Base-by-base conservation (phyloP, 1,140 invertebrate genomes). In the Drosophila lowei region DNA sequence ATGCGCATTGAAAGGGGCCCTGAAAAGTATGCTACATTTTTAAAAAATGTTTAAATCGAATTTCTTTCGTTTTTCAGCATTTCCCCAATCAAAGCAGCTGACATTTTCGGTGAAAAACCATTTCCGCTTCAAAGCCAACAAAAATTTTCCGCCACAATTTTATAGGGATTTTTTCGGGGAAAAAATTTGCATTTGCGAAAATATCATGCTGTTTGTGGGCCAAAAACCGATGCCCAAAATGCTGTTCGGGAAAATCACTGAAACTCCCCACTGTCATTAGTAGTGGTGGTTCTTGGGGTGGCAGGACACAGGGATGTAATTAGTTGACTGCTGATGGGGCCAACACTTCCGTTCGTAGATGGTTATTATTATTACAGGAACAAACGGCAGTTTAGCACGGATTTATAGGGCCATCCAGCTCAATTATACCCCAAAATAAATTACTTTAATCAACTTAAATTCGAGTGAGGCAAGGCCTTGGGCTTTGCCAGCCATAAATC, bases 361-460 rank as follows among this genome's bases (percentile, higher is more conserved):
- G 41, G 53, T 56, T 58, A 67, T 80, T 80, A 67, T 80, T 64
- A 77, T 65, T 70, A 66, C 49, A 72, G 61, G 46, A 56, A 75
- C 54, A 63, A 42, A 54, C 56, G 25, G 52, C 6, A 52, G 46
- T 44, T 63, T 77, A 52, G 70, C 72, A 63, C 53, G 66, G 72
- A 81, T 74, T 66, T 71, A 55, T 52, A 75, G 55, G 58, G 60
- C 60, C 60, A 55, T 46, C n/a, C 61, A 75, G 72, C 50, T 63
- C 74, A 81, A 86, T 81, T 77, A 52, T 48, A 15, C 57, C 61
- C 67, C 49, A 57, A 63, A 21, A 56, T 15, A 62, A 83, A 74
- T 78, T 68, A 49, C 50, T 21, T 60, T 74, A 73, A 74, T 65
- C 52, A 70, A 66, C 25, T 67, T 57, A 59, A 85, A 79, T 72